Evolutionary conservation across 2,888 invertebrate species (phyloP).

Genomic region (Caenorhabditis imperialis): DNA sequence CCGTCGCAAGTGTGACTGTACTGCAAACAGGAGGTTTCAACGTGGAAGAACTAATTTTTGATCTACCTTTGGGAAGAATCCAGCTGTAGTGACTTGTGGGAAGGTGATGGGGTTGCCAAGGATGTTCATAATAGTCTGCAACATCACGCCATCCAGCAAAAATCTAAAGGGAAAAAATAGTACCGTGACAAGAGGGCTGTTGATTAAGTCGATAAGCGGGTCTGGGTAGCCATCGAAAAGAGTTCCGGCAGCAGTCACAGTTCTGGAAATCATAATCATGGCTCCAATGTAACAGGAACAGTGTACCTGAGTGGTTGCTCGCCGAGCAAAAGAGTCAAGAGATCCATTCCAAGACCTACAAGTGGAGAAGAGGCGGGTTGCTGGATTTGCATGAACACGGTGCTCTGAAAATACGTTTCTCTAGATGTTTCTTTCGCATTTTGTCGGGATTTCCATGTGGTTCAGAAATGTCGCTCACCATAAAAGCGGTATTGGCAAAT

Average conservation of each 20-base stretch:
- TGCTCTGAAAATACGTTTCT: slow-evolving; percentile 32
- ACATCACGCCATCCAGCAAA: slow-evolving; percentile 34
- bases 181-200: slow-evolving; percentile 56
- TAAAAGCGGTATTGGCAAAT: slow-evolving; percentile 60
- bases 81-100: slow-evolving; percentile 51
- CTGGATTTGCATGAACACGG: slow-evolving; percentile 42
- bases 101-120: slow-evolving; percentile 52
- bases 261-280: slow-evolving; percentile 35
- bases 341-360: slow-evolving; percentile 28
- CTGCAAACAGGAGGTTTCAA: slow-evolving; percentile 36
- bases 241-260: slow-evolving; percentile 56
- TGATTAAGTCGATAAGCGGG: slow-evolving; percentile 58
- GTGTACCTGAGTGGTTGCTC: slow-evolving; percentile 58
- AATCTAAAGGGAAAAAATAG: slow-evolving; percentile 1
- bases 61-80: slow-evolving; percentile 64
- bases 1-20: slow-evolving; percentile 69
- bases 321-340: slow-evolving; percentile 51
- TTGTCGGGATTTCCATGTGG: neutral
- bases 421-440: neutral
- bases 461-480: slow-evolving; percentile 33
- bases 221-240: slow-evolving; percentile 61
- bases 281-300: too few species aligned
- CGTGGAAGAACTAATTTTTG: too few species aligned
- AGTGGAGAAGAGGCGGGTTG: slow-evolving; percentile 22
- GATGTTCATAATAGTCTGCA: slow-evolving; percentile 41